These are phyloP conservation scores for Tamias sibiricus DNA, from an alignment of 2,113 vertebrate species.

Conservation along the genomic window DNA sequence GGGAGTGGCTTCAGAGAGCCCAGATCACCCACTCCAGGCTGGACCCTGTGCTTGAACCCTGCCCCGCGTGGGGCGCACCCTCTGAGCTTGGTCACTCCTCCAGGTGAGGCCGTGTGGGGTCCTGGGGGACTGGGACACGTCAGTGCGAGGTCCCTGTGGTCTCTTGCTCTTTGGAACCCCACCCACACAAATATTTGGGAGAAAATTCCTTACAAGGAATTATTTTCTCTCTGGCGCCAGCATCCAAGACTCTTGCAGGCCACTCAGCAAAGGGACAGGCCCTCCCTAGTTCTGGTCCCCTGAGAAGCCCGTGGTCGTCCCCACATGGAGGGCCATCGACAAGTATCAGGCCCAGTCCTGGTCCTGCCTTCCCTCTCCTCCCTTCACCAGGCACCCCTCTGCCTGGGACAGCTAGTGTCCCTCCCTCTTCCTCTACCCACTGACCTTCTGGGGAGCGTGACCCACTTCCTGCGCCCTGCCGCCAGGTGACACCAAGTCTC, in stretches of 20 bases:
- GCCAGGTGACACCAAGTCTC: background rate
- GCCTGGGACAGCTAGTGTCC: background rate
- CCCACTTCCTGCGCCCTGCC: background rate
- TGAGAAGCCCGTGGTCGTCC: background rate
- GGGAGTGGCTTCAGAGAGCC: background rate
- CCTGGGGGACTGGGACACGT: no score
- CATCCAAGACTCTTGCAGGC: background rate
- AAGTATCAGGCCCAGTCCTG: rapidly evolving
- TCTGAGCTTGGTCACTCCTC: rapidly evolving
- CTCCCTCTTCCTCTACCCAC: no score
- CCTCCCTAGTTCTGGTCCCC: no score
- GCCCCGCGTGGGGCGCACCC: background rate
- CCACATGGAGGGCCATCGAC: no score
- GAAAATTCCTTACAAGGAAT: no score
- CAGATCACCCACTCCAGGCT: background rate
- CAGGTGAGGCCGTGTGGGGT: background rate
- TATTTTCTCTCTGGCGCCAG: background rate
- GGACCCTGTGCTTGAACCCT: background rate
- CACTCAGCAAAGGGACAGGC: background rate
- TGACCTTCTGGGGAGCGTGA: background rate
- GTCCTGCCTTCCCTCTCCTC: background rate
- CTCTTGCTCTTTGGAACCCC: background rate
- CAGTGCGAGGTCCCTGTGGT: background rate
- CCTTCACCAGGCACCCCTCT: background rate
- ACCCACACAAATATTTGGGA: background rate